These are phyloP conservation scores for Callyntrura guangdongensis DNA, from an alignment of 2,888 invertebrate genomes.

Conservation along the genomic window DNA sequence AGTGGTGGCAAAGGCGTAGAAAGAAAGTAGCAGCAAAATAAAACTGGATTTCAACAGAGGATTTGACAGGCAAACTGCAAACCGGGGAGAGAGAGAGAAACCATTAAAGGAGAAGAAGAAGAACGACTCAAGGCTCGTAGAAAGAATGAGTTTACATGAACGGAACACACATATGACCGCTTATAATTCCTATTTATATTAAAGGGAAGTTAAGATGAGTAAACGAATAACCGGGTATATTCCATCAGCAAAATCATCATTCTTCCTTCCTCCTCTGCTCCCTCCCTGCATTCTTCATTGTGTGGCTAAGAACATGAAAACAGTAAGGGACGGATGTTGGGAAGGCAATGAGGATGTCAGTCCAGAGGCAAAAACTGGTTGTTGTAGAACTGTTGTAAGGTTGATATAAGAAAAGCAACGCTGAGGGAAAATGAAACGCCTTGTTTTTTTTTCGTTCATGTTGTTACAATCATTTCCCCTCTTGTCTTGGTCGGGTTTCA, in stretches of 20 bases:
- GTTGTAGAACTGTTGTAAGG: not conserved
- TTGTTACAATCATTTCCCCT: conserved; percentile 44
- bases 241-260: conserved; percentile 63
- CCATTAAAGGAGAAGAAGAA: conserved; percentile 22
- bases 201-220: not conserved
- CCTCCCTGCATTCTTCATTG: conserved; percentile 39
- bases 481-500: conserved; percentile 28
- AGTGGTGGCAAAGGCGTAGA: not conserved
- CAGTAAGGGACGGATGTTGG: conserved; percentile 43
- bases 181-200: conserved; percentile 14
- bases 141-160: not conserved
- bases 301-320: conserved; percentile 31
- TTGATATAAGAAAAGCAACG: not conserved
- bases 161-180: conserved; percentile 28
- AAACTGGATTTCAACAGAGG: not conserved
- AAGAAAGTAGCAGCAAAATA: not conserved
- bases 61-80: conserved; percentile 11
- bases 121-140: not conserved
- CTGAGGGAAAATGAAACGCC: conserved; percentile 45
- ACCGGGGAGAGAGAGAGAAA: conserved; percentile 41
- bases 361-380: conserved; percentile 12
- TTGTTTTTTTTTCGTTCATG: conserved; percentile 28
- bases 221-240: conserved; percentile 8
- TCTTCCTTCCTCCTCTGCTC: conserved; percentile 45
- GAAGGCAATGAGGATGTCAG: conserved; percentile 71